A percentile compares a stretch with the other conserved stretches of the same genome.
Evolutionary conservation across 2,888 invertebrate genomes (phyloP).

Genomic region (Athripsodes cinereus): DNA sequence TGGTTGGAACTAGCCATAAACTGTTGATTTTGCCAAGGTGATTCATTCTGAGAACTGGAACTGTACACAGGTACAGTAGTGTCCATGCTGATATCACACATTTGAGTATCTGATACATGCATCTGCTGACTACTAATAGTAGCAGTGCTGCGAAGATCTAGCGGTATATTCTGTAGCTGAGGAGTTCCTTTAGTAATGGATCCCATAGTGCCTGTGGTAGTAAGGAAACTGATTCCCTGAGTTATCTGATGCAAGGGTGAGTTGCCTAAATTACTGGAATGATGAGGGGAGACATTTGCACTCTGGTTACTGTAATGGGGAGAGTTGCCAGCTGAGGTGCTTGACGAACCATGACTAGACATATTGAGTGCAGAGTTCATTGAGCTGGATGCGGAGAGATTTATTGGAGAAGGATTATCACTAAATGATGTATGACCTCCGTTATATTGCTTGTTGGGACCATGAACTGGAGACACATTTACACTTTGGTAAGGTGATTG

Average conservation of each 20-base stretch:
- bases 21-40: slow-evolving; percentile 19
- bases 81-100: slow-evolving; percentile 47
- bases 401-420: slow-evolving; percentile 30
- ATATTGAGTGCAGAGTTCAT: slow-evolving; percentile 34
- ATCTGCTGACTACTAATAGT: slow-evolving; percentile 36
- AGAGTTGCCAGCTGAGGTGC: slow-evolving; percentile 16
- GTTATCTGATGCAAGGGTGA: slow-evolving; percentile 62
- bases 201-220: slow-evolving; percentile 57
- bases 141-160: slow-evolving; percentile 46
- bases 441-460: slow-evolving; percentile 15
- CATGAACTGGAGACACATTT: slow-evolving; percentile 35
- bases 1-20: slow-evolving; percentile 12
- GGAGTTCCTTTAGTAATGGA: slow-evolving; percentile 73
- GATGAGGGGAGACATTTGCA: slow-evolving; percentile 23
- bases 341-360: slow-evolving; percentile 15
- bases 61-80: slow-evolving; percentile 23
- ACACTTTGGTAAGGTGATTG: slow-evolving; percentile 37
- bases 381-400: slow-evolving; percentile 28
- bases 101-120: slow-evolving; percentile 31
- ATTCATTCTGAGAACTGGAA: slow-evolving; percentile 19
- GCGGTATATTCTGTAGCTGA: slow-evolving; percentile 47
- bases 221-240: slow-evolving; percentile 66
- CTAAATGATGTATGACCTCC: slow-evolving; percentile 32
- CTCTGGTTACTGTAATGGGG: slow-evolving; percentile 17
- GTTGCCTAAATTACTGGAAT: slow-evolving; percentile 16